Conservation (phyloP, 2,888 invertebrate species). For the Tachystola acroxantha region DNA sequence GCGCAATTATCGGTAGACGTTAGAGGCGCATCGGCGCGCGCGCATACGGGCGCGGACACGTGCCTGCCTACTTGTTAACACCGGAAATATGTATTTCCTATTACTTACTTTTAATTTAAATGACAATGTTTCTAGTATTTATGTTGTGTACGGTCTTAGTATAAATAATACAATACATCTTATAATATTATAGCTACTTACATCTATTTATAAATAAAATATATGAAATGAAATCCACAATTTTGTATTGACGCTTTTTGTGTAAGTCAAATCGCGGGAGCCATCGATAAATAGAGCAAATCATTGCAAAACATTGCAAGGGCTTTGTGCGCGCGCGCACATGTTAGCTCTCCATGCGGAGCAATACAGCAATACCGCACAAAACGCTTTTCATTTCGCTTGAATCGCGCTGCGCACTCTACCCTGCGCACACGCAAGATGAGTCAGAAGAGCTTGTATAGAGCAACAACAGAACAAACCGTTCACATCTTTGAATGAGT, state of each 20-base stretch:
- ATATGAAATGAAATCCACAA: too few relatives aligned
- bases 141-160: too few relatives aligned
- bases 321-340: constrained; percentile 60
- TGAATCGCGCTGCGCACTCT: constrained; percentile 56
- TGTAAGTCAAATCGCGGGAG: constrained; percentile 36
- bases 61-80: constrained; percentile 24
- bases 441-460: constrained; percentile 32
- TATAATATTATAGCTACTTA: too few relatives aligned
- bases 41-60: constrained; percentile 62
- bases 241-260: too few relatives aligned
- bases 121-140: neutral
- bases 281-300: constrained; percentile 57
- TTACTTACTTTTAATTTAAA: neutral
- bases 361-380: constrained; percentile 40
- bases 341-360: constrained; percentile 60
- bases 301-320: constrained; percentile 53
- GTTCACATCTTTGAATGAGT: neutral
- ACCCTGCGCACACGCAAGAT: constrained; percentile 42
- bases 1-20: constrained; percentile 54
- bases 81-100: constrained; percentile 8
- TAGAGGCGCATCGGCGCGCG: constrained; percentile 38
- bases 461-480: constrained; percentile 14
- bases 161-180: too few relatives aligned
- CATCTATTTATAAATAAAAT: too few relatives aligned
- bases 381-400: constrained; percentile 75